Percentiles rank a stretch among this genome's conserved stretches.
Conservation (phyloP, 2,888 invertebrate species). For the Pilophorus perplexus region DNA sequence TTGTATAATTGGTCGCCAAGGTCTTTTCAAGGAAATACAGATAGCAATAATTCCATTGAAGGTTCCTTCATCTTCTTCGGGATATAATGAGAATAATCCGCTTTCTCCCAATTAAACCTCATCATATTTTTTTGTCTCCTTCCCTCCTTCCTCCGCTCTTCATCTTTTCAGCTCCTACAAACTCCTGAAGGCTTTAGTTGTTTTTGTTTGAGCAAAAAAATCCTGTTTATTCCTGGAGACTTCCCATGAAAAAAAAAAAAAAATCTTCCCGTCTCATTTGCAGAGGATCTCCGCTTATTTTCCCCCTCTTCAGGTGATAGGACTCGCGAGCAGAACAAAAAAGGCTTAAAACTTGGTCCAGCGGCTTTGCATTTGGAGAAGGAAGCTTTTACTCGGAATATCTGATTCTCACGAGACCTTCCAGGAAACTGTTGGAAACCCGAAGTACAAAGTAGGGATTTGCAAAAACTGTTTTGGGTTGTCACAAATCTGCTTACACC, state of each 20-base stretch:
- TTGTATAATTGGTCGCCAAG: conserved; percentile 27
- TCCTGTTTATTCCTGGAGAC: too few species aligned
- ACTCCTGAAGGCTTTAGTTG: background rate
- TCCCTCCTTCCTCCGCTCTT: background rate
- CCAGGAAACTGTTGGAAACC: too few species aligned
- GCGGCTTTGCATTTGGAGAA: too few species aligned
- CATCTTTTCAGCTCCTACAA: background rate
- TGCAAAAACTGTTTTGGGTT: too few species aligned
- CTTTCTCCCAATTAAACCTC: conserved; percentile 48
- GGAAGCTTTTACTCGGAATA: too few species aligned
- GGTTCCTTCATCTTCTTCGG: conserved; percentile 29
- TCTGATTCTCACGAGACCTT: too few species aligned
- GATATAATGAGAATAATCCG: conserved; percentile 48
- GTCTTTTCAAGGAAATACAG: conserved; percentile 6
- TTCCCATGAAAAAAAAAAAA: too few species aligned
- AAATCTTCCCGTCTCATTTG: conserved; percentile 16
- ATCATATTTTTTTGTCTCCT: conserved; percentile 17
- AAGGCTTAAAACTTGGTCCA: conserved; percentile 15
- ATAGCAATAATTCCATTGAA: conserved; percentile 38
- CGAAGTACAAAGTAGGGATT: too few species aligned
- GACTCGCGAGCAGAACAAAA: background rate
- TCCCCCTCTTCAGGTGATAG: background rate
- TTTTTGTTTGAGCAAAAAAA: background rate
- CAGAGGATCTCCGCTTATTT: conserved; percentile 1
- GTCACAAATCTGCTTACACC: too few species aligned